Conservation (phyloP, 2,888 invertebrate species). For the Campoletis raptor region DNA sequence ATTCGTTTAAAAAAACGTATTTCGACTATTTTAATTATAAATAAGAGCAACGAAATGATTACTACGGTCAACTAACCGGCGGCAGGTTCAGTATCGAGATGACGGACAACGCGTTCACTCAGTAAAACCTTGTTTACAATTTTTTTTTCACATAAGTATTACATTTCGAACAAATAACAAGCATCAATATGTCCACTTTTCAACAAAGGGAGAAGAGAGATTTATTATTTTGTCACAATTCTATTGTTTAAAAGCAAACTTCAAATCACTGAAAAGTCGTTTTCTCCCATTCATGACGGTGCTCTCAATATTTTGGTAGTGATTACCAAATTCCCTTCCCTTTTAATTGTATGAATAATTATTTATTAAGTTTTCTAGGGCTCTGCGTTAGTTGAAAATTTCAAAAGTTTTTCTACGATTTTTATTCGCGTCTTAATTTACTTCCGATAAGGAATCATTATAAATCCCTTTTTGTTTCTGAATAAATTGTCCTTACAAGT, state of each 20-base stretch:
- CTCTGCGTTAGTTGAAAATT: background rate
- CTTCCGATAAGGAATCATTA: background rate
- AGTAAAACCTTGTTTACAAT: background rate
- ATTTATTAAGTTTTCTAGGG: background rate
- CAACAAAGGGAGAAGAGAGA: background rate
- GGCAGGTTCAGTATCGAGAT: background rate
- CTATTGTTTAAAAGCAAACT: background rate
- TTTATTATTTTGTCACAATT: background rate
- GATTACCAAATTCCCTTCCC: background rate
- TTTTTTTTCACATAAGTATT: background rate
- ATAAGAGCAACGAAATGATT: background rate
- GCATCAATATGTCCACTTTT: background rate
- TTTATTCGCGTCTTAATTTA: background rate
- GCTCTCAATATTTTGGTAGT: background rate
- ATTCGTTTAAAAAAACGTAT: background rate
- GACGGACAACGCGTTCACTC: background rate
- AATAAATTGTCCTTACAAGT: background rate
- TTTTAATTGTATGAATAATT: background rate
- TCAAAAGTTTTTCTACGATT: background rate
- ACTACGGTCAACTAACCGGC: background rate
- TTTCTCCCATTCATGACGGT: background rate
- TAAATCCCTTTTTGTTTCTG: background rate
- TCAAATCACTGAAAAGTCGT: background rate
- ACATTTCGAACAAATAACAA: background rate
- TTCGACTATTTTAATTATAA: background rate